Evolutionary conservation across 2,113 vertebrate genomes (phyloP).

Genomic region (Alethe castanea): DNA sequence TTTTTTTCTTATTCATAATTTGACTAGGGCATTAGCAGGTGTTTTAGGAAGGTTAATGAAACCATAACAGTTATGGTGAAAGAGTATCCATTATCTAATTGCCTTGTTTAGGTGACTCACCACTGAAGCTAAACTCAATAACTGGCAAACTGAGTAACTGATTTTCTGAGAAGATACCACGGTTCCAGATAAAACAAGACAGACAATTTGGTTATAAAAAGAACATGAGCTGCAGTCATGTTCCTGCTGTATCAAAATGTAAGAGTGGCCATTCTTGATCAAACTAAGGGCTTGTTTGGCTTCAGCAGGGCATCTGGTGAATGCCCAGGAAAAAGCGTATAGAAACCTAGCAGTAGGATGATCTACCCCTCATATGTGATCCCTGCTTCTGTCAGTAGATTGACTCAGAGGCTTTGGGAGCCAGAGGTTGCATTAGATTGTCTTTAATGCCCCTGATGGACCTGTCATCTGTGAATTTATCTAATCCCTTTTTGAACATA

Average conservation of each 20-base stretch:
- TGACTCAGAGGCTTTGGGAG: not conserved
- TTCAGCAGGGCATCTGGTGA: not conserved
- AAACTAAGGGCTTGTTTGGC: not conserved
- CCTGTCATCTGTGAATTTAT: slow-evolving; percentile 6
- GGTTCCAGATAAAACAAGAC: not conserved
- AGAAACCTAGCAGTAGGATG: not conserved
- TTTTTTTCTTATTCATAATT: not conserved
- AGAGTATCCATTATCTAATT: not conserved
- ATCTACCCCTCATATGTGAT: not conserved
- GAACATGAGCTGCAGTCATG: not conserved
- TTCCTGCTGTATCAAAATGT: not conserved
- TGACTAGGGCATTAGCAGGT: not conserved
- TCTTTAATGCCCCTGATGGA: slow-evolving; percentile 1
- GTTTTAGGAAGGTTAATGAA: not conserved
- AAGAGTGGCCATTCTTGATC: not conserved
- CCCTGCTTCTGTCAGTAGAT: not conserved
- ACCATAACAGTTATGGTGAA: not conserved
- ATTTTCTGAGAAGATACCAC: not conserved
- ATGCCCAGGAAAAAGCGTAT: not conserved
- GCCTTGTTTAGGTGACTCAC: not conserved
- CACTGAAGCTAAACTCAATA: not conserved
- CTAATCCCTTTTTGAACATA: slow-evolving; percentile 13
- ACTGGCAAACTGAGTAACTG: not conserved
- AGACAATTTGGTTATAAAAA: not conserved
- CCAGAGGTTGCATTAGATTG: slow-evolving; percentile 10